Conservation (phyloP, 1,140 invertebrate species). For the Drosophila mojavensis region DNA sequence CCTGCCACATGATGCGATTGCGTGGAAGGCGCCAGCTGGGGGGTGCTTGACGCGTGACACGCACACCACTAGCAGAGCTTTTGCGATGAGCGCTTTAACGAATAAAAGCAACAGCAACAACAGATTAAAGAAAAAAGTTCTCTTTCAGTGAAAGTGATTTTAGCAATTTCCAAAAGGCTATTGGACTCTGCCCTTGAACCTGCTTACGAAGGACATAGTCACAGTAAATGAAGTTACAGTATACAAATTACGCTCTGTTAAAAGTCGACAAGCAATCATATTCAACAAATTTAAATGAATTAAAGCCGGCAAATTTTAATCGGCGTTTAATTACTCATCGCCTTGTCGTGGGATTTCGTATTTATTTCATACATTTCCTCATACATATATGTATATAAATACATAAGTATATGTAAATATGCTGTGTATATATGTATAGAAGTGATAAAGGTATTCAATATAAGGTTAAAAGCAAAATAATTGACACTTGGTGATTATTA, state of each 20-base stretch:
- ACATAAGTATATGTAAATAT: background rate
- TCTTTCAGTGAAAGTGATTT: constrained; percentile 63
- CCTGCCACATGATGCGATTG: constrained; percentile 47
- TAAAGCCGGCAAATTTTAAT: constrained; percentile 16
- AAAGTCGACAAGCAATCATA: background rate
- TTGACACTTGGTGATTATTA: constrained; percentile 50
- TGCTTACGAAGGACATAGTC: constrained; percentile 57
- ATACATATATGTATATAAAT: background rate
- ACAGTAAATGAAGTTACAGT: constrained; percentile 22
- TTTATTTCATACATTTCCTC: background rate
- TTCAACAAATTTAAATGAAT: constrained; percentile 2
- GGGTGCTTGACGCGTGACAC: constrained; percentile 52
- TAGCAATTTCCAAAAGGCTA: constrained; percentile 19
- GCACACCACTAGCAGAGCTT: constrained; percentile 40
- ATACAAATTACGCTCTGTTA: background rate
- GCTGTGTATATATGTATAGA: background rate
- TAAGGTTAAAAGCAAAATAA: constrained; percentile 40
- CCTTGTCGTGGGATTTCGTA: constrained; percentile 1
- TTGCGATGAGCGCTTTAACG: constrained; percentile 37
- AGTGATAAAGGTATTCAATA: constrained; percentile 22
- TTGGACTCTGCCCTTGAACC: constrained; percentile 71
- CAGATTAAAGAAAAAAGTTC: constrained; percentile 33
- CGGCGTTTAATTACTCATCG: constrained; percentile 19
- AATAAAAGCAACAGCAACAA: constrained; percentile 24
- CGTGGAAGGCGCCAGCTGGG: constrained; percentile 33